phyloP scores from a whole-genome alignment of 2,113 vertebrate genomes.

The Equus quagga region DNA sequence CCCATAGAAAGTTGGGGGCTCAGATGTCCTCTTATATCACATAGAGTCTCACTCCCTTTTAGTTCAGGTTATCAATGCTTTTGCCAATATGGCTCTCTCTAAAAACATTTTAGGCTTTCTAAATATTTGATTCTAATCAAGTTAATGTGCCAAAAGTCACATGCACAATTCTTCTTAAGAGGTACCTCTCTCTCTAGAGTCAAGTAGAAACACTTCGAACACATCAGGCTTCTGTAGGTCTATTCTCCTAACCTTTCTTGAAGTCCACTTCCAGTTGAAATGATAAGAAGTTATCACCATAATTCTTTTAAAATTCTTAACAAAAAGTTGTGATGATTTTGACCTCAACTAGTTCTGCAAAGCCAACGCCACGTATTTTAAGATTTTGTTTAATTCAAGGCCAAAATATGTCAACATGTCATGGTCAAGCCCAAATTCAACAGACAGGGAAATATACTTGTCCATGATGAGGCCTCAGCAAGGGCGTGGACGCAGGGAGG shows the following conservation, averaged over 20 bases:
- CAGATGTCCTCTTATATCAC: background rate
- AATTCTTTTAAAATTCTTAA: background rate
- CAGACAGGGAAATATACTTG: rapidly evolving
- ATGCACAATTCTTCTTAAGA: background rate
- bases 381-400: background rate
- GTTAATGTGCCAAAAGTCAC: background rate
- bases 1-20: background rate
- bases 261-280: background rate
- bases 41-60: background rate
- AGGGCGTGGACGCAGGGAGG: background rate
- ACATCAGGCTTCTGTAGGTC: background rate
- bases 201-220: background rate
- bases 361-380: background rate
- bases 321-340: background rate
- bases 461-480: background rate
- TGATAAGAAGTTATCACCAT: background rate
- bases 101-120: background rate
- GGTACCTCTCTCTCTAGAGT: background rate
- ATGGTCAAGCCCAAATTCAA: background rate
- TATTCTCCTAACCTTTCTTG: background rate
- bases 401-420: background rate
- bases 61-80: background rate
- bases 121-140: background rate
- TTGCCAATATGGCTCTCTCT: background rate
- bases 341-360: background rate